Percentiles rank a stretch among this genome's conserved stretches.
phyloP scores from a whole-genome alignment of 2,113 vertebrate species.

The Mormyrus lacerda region DNA sequence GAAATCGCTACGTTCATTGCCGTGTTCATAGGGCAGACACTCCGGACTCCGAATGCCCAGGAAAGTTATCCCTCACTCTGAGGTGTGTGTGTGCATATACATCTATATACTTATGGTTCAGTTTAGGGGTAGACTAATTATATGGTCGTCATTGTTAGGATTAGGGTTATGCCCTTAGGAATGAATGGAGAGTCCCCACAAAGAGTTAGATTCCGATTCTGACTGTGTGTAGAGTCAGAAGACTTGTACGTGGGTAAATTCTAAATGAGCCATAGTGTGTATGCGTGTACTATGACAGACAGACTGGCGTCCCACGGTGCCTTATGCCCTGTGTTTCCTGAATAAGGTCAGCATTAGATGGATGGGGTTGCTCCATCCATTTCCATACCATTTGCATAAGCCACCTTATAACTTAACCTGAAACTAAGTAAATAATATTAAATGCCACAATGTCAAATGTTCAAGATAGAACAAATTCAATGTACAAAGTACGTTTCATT shows the following conservation, averaged over 20 bases:
- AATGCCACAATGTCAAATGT: not conserved
- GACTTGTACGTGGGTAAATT: not conserved
- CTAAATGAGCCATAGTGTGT: not conserved
- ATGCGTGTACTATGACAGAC: not conserved
- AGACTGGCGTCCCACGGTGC: not conserved
- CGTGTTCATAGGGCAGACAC: not conserved
- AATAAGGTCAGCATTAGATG: not conserved
- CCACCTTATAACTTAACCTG: not conserved
- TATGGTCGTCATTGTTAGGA: not conserved
- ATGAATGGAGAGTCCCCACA: not conserved
- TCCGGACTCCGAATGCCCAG: not conserved
- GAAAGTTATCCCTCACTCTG: not conserved
- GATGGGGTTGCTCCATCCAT: not conserved
- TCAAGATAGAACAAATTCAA: not conserved
- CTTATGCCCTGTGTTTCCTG: not conserved
- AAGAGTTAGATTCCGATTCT: too few relatives aligned
- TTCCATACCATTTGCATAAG: not conserved
- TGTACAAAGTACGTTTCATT: not conserved
- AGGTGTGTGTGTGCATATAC: not conserved
- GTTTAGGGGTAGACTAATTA: not conserved
- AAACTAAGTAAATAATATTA: not conserved
- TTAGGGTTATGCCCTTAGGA: not conserved
- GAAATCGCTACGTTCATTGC: not conserved
- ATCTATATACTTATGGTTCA: not conserved
- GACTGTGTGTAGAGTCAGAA: not conserved